Evolutionary conservation across 2,113 vertebrate species (phyloP).

Genomic region (Pipra filicauda): DNA sequence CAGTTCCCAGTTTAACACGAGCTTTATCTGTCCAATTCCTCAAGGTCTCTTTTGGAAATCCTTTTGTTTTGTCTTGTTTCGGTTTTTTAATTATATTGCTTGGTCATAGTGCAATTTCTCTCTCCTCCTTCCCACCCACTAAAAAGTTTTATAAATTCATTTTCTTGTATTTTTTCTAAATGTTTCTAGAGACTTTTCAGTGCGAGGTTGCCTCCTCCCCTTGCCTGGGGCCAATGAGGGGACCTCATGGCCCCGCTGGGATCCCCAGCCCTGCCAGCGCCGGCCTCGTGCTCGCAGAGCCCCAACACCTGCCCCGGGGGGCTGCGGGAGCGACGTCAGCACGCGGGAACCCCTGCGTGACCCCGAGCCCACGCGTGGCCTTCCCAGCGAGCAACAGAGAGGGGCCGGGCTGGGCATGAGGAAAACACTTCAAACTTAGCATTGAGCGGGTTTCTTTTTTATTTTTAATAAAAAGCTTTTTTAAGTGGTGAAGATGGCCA

Average conservation of each 20-base stretch:
- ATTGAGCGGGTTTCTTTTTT: slow-evolving; percentile 81
- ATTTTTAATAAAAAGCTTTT: slow-evolving; percentile 79
- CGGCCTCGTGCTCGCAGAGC: not conserved
- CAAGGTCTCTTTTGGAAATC: slow-evolving; percentile 71
- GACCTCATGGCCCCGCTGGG: not conserved
- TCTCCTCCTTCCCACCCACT: slow-evolving; percentile 41
- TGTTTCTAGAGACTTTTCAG: slow-evolving; percentile 28
- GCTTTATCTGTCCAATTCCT: slow-evolving; percentile 85
- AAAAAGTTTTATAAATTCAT: slow-evolving; percentile 62
- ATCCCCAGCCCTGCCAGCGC: not conserved
- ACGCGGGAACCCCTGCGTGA: accelerated
- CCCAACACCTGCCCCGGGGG: not conserved
- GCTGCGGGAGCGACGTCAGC: not conserved
- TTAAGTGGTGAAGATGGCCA: slow-evolving; percentile 92
- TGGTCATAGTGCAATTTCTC: slow-evolving; percentile 79
- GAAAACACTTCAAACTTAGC: slow-evolving; percentile 72
- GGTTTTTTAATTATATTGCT: slow-evolving; percentile 55
- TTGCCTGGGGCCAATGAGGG: not conserved
- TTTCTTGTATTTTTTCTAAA: slow-evolving; percentile 62
- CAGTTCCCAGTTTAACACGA: slow-evolving; percentile 87
- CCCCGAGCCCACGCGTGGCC: not conserved
- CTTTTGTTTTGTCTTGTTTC: not conserved
- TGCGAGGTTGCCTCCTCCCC: slow-evolving; percentile 51
- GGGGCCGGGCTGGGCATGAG: not conserved
- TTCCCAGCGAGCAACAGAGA: not conserved